Evolutionary conservation across 2,797 vertebrate genomes (phyloP).

Genomic region (Enteromius thamalakanensis): DNA sequence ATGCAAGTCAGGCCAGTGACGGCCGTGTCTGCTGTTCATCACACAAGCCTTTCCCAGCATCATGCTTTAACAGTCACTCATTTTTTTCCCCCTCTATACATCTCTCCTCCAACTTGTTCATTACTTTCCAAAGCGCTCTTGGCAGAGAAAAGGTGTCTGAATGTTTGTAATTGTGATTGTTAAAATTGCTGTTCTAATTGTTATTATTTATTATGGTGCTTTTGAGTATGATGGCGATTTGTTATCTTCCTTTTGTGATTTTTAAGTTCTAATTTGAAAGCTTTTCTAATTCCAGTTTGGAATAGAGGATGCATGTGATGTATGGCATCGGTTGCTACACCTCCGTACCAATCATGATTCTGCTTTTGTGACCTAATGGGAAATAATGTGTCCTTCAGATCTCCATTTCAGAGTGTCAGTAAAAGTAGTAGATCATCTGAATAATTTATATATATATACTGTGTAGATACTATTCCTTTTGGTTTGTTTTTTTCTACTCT

Average conservation of each 20-base stretch:
- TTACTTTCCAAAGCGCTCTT: not conserved
- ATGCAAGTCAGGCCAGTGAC: constrained; percentile 26
- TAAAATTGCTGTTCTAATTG: not conserved
- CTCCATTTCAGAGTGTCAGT: not conserved
- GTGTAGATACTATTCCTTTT: not conserved
- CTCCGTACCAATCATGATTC: not conserved
- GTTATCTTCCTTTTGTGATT: not conserved
- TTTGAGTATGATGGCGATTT: not conserved
- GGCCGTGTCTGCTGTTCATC: constrained; percentile 31
- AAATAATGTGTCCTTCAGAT: not conserved
- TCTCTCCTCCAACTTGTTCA: not conserved
- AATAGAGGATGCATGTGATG: not conserved
- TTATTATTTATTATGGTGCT: not conserved
- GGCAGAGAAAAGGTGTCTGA: not conserved
- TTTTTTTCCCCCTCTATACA: not conserved
- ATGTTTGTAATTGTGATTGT: constrained; percentile 12
- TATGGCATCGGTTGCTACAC: not conserved
- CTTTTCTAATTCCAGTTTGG: not conserved
- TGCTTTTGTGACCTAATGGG: not conserved
- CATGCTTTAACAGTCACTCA: not conserved
- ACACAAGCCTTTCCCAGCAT: not conserved
- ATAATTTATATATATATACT: no score
- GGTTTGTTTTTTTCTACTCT: not conserved
- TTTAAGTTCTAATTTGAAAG: not conserved
- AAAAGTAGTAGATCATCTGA: not conserved